Base-by-base conservation (phyloP, 2,888 invertebrate genomes). In the Ochlodes sylvanus region DNA sequence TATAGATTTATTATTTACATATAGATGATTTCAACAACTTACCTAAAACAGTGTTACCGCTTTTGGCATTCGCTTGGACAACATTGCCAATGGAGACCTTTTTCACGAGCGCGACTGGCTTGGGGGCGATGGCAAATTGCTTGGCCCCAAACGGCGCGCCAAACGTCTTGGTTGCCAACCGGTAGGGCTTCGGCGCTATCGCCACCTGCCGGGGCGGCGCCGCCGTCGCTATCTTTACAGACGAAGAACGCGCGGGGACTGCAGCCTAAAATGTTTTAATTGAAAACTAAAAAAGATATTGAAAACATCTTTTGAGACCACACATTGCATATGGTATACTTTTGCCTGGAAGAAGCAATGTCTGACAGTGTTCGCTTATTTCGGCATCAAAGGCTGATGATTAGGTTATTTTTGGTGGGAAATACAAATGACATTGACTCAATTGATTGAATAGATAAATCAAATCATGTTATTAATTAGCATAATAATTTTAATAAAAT, bases 161-260 rank as follows among this genome's bases (percentile, higher is more conserved):
- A 55, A 38, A 70, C 7, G 70, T 77, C 34, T 84, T 86, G 0
- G 70, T 47, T n/a, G 85, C 81, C 70, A 87, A 67, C 73, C 77
- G 74, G 75, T 84, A 73, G 0, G 89, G 92, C 75, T 91, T 94
- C 0, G 94, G 94, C 0, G 94, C 94, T 70, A 94, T 94, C 0
- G 94, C 90, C 2, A 94, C 86, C 70, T 84, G 94, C 74, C 79
- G 91, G 72, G 87, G 90, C 0, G 76, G 73, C 0, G 79, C 71
- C 32, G 73, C 75, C 34, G 75, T 68, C 12, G 73, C 72, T 70
- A 82, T 86, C n/a, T 14, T 58, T 12, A 54, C 9, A 9, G 34
- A 34, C 0, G 38, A 2, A 3, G 42, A 7, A 19, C 65, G 65
- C 3, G 57, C 38, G 15, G 65, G 65, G 14, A 58, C 17, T 7